phyloP scores from a whole-genome alignment of 2,113 vertebrate genomes.

The Pipra filicauda region DNA sequence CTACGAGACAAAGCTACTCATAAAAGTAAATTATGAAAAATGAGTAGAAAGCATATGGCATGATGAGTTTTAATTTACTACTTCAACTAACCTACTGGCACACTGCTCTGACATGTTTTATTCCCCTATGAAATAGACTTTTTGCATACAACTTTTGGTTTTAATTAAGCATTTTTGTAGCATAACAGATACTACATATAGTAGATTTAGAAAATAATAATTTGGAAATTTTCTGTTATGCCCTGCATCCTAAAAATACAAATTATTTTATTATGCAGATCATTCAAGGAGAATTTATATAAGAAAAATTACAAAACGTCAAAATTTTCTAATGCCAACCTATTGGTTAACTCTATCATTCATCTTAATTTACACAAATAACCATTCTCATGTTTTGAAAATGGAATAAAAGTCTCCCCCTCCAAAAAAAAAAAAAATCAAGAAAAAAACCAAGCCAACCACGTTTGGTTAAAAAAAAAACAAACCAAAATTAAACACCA shows the following conservation, averaged over 20 bases:
- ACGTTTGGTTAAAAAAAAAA: background rate
- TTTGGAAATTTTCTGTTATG: constrained; percentile 14
- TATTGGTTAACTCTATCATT: constrained; percentile 12
- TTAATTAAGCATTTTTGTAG: constrained; percentile 6
- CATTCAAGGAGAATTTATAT: constrained; percentile 26
- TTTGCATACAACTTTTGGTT: background rate
- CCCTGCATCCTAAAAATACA: background rate
- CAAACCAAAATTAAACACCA: background rate
- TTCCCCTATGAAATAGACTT: background rate
- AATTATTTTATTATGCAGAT: background rate
- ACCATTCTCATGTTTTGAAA: background rate
- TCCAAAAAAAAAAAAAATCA: background rate
- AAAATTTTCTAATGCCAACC: constrained; percentile 21
- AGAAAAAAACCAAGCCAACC: background rate
- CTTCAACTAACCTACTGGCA: background rate
- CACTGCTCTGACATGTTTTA: background rate
- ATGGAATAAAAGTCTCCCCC: background rate
- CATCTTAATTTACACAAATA: background rate
- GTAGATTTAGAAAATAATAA: background rate
- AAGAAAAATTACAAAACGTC: constrained; percentile 45
- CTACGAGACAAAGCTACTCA: background rate
- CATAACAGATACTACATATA: background rate
- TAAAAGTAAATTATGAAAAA: constrained; percentile 3
- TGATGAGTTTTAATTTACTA: background rate
- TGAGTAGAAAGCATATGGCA: background rate